Evolutionary conservation across 2,888 invertebrate genomes (phyloP), one percentile per base, ranked within the genome.

Genomic region (Heteromurus nitidus): DNA sequence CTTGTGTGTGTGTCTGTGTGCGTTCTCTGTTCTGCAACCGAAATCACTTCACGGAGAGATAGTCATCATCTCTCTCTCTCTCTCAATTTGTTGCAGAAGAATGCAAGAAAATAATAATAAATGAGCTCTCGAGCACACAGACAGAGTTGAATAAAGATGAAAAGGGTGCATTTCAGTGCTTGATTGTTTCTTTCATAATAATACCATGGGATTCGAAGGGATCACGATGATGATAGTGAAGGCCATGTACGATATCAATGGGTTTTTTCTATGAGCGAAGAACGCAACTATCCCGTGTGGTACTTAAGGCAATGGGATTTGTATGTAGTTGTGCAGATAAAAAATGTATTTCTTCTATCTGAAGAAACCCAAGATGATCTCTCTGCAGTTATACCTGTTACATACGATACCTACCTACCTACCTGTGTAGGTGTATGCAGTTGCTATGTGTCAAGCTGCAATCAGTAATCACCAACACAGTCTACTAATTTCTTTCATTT

Each of bases 31-130:
- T n/a, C 30, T 62, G 30, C 31, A 74, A 26, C 74, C 74, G 44
- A 75, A 64, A 24, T 65, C 58, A 42, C 67, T 67, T 75, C 50
- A 75, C 55, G 65, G 75, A 26, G 24, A 3, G 67, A 58, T 75
- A 58, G 28, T 28, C 75, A 75, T 65, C 44, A 22, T 24, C n/a
- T n/a, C n/a, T n/a, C n/a, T n/a, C n/a, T n/a, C n/a, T n/a, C n/a
- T n/a, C n/a, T 36, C 7, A 36, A 16, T 53, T 47, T 36, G 36
- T 47, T 53, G 53, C 22, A 22, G 22, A 7, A 53, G 24, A 53
- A 24, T 53, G 20, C n/a, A 47, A 53, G 24, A 53, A 53, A 53
- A 47, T 47, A 47, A 47, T 47, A 53, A 22, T 18, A 53, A 53
- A 20, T 53, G 20, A 22, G 53, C 53, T 18, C 53, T 22, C 11